Percentiles rank a stretch among this genome's conserved stretches.
phyloP scores from a whole-genome alignment of 2,888 invertebrate species.

The Anaspis maculata region DNA sequence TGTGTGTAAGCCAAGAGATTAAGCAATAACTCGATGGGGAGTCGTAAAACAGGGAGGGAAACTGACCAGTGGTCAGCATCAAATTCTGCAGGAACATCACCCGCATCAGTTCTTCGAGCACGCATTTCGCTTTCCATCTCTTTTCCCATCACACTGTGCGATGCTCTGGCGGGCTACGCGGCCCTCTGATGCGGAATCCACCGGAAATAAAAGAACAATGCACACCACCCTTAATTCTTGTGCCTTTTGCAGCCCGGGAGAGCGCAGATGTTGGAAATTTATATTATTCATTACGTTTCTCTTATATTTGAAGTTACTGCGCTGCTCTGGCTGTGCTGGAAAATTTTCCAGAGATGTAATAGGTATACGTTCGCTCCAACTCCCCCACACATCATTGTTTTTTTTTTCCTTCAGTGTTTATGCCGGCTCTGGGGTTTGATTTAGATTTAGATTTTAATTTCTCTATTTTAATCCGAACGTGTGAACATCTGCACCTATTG shows the following conservation, averaged over 20 bases:
- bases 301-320: conserved; percentile 9
- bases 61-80: conserved; percentile 38
- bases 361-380: conserved; percentile 5
- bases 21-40: conserved; percentile 39
- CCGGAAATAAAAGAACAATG: conserved; percentile 30
- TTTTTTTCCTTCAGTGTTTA: conserved; percentile 9
- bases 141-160: too few species aligned
- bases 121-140: conserved; percentile 3
- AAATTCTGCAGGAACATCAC: conserved; percentile 25
- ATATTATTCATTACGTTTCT: conserved; percentile 30
- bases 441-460: conserved; percentile 25
- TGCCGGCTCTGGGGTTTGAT: conserved; percentile 9
- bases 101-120: conserved; percentile 5
- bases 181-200: too few species aligned
- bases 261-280: conserved; percentile 33
- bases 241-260: conserved; percentile 28
- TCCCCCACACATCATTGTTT: conserved; percentile 11
- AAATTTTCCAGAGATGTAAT: conserved; percentile 6
- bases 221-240: conserved; percentile 30
- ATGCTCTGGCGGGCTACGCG: too few species aligned
- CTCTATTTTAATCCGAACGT: conserved; percentile 25
- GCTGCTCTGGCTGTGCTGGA: conserved; percentile 4
- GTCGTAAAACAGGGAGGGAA: conserved; percentile 32
- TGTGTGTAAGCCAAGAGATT: conserved; percentile 40
- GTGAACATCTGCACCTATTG: conserved; percentile 28